Conservation (phyloP, 2,113 vertebrate genomes). For the Sturnus vulgaris region DNA sequence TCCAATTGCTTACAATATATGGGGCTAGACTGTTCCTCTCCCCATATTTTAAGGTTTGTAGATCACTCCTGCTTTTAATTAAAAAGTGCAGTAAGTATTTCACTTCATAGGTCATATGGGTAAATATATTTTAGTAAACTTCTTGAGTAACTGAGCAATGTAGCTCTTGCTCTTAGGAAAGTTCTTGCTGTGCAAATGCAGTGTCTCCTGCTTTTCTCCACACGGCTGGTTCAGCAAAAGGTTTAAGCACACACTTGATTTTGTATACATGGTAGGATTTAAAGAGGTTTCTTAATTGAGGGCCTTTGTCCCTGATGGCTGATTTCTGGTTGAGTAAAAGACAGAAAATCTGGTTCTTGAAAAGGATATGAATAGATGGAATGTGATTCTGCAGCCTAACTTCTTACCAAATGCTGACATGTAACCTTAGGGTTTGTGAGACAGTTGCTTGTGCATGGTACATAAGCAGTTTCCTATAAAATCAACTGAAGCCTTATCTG, state of each 20-base stretch:
- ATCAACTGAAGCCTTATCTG: background rate
- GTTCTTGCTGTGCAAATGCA: background rate
- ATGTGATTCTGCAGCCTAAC: background rate
- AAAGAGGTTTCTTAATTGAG: background rate
- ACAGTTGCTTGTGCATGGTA: background rate
- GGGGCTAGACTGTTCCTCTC: rapidly evolving
- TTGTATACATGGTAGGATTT: background rate
- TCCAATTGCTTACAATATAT: background rate
- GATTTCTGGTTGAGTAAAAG: background rate
- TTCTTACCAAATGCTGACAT: rapidly evolving
- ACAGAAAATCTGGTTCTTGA: background rate
- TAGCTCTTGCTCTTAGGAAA: background rate
- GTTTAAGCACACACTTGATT: background rate
- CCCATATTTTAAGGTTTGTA: background rate
- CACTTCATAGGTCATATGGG: background rate
- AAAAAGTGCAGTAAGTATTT: background rate
- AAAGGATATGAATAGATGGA: background rate
- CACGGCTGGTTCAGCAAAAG: background rate
- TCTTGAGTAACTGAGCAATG: background rate
- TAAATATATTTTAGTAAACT: background rate
- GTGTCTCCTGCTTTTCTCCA: background rate
- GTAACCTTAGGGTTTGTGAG: background rate
- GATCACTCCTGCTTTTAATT: background rate
- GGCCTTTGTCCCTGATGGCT: background rate
- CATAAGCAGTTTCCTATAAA: background rate